Conservation (phyloP, 2,888 invertebrate genomes). For the Eristalis arbustorum region DNA sequence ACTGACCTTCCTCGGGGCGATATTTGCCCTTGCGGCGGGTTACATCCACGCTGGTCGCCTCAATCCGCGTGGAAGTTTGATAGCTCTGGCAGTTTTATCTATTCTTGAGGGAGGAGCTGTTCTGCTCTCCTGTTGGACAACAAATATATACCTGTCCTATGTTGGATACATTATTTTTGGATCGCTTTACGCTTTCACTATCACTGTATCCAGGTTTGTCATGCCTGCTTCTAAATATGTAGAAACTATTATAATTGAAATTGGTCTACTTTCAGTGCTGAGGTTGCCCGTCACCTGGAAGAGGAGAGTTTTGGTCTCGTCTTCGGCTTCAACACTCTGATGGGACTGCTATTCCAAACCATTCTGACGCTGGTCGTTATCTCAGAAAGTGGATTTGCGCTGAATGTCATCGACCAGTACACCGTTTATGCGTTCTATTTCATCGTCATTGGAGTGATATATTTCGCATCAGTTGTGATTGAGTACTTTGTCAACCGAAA, state of each 20-base stretch:
- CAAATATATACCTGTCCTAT: conserved; percentile 87
- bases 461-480: conserved; percentile 74
- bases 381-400: conserved; percentile 75
- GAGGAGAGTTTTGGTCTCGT: conserved; percentile 94
- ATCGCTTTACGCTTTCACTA: conserved; percentile 87
- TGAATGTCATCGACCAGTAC: conserved; percentile 76
- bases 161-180: conserved; percentile 88
- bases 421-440: conserved; percentile 79
- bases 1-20: conserved; percentile 85
- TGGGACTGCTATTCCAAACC: conserved; percentile 89
- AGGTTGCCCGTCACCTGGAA: conserved; percentile 90
- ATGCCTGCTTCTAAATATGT: neutral
- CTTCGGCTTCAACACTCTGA: conserved; percentile 93
- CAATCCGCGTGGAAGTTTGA: conserved; percentile 79
- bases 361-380: conserved; percentile 84
- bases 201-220: conserved; percentile 77
- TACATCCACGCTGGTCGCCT: conserved; percentile 77
- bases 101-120: conserved; percentile 82
- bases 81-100: conserved; percentile 81
- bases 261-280: conserved; percentile 83
- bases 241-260: neutral
- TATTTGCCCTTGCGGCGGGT: conserved; percentile 83
- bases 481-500: conserved; percentile 73
- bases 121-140: conserved; percentile 82
- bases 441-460: conserved; percentile 75